These are phyloP conservation scores for Neoitamus cyanurus DNA, from an alignment of 2,888 invertebrate species.

Conservation along the genomic window DNA sequence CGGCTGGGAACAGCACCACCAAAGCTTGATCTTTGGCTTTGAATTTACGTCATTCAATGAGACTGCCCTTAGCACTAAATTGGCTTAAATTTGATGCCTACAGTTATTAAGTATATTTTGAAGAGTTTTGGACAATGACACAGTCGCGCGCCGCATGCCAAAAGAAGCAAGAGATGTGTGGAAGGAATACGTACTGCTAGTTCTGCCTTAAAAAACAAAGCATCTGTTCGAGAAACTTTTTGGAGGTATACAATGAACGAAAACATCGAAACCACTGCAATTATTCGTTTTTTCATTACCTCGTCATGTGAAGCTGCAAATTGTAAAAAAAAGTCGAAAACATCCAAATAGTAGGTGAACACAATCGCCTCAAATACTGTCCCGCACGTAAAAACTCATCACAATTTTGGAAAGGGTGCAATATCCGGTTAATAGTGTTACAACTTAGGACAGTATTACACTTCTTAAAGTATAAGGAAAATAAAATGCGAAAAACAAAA, in stretches of 20 bases:
- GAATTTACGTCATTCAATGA: background rate
- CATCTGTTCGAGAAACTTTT: background rate
- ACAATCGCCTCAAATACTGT: background rate
- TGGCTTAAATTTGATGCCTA: background rate
- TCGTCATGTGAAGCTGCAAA: background rate
- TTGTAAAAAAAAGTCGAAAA: background rate
- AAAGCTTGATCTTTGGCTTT: background rate
- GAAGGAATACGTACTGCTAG: background rate
- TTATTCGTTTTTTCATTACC: background rate
- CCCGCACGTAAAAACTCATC: background rate
- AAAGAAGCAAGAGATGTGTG: background rate
- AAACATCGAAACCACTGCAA: background rate
- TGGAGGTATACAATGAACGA: background rate
- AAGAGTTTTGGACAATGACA: background rate
- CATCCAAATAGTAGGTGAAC: background rate
- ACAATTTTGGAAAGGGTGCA: background rate
- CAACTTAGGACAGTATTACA: background rate
- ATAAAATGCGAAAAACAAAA: conserved; percentile 1
- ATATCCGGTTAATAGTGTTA: background rate
- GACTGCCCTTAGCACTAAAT: background rate
- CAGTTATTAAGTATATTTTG: background rate
- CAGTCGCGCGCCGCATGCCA: background rate
- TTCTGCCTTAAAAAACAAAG: background rate
- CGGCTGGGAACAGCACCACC: background rate
- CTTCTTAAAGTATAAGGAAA: background rate